phyloP scores from a whole-genome alignment of 2,888 invertebrate species.

The Linyphia triangularis region DNA sequence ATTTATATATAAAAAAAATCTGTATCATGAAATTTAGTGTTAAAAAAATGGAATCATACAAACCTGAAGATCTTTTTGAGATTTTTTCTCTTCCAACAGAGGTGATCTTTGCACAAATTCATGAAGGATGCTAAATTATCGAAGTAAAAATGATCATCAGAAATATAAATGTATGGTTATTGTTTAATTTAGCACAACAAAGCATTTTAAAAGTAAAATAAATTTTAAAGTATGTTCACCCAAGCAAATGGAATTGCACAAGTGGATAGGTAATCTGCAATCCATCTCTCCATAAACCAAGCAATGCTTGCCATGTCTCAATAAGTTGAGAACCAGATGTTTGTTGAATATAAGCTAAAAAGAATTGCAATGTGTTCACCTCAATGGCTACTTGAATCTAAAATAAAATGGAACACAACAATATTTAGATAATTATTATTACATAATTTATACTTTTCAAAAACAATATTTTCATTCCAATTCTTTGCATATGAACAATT shows the following conservation, averaged over 20 bases:
- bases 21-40: not conserved
- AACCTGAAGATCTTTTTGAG: conserved; percentile 88
- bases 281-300: conserved; percentile 88
- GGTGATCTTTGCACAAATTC: conserved; percentile 90
- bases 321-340: conserved; percentile 86
- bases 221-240: conserved; percentile 80
- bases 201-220: not conserved
- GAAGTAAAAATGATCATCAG: no score
- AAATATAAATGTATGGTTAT: no score
- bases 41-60: not conserved
- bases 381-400: conserved; percentile 83
- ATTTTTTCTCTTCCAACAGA: conserved; percentile 88
- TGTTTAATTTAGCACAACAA: not conserved
- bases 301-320: conserved; percentile 88
- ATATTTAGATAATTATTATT: not conserved
- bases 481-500: not conserved
- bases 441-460: not conserved
- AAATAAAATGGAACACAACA: conserved; percentile 6
- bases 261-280: conserved; percentile 85
- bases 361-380: conserved; percentile 89
- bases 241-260: conserved; percentile 88
- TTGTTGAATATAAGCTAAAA: conserved; percentile 84
- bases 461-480: not conserved
- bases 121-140: conserved; percentile 84
- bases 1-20: not conserved